Evolutionary conservation across 30 jellyfish, hydroid and myxozoan species (phyloP).

Genomic region (Mastigias papua): DNA sequence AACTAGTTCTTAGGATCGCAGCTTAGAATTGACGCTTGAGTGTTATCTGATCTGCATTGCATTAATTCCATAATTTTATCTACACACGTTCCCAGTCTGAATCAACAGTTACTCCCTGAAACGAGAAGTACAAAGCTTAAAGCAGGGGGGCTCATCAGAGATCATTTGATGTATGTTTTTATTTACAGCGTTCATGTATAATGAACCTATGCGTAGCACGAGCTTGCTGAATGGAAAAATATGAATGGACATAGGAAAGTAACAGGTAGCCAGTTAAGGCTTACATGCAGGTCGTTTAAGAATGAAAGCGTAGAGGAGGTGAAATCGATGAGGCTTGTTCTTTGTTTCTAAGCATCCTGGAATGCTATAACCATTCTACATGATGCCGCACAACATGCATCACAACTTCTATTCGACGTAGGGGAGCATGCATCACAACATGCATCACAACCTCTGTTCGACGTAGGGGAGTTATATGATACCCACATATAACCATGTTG

Average conservation of each 20-base stretch:
- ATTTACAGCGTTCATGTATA: not conserved
- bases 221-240: not conserved
- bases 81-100: too few species aligned
- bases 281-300: not conserved
- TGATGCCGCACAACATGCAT: too few species aligned
- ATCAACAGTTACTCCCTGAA: not conserved
- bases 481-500: too few species aligned
- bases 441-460: too few species aligned
- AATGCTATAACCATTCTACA: too few species aligned
- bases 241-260: constrained; percentile 2
- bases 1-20: too few species aligned
- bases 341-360: not conserved
- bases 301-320: not conserved
- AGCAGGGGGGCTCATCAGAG: not conserved
- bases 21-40: too few species aligned
- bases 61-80: too few species aligned
- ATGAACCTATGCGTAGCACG: not conserved
- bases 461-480: too few species aligned
- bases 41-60: too few species aligned
- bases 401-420: too few species aligned
- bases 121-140: not conserved
- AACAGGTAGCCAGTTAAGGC: not conserved
- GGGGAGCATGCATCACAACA: too few species aligned
- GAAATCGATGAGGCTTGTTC: not conserved
- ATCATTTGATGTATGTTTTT: not conserved